A percentile compares a stretch with the other conserved stretches of the same genome.
These are phyloP conservation scores for Drosophila putrida DNA, from an alignment of 2,888 invertebrate species.

Conservation along the genomic window DNA sequence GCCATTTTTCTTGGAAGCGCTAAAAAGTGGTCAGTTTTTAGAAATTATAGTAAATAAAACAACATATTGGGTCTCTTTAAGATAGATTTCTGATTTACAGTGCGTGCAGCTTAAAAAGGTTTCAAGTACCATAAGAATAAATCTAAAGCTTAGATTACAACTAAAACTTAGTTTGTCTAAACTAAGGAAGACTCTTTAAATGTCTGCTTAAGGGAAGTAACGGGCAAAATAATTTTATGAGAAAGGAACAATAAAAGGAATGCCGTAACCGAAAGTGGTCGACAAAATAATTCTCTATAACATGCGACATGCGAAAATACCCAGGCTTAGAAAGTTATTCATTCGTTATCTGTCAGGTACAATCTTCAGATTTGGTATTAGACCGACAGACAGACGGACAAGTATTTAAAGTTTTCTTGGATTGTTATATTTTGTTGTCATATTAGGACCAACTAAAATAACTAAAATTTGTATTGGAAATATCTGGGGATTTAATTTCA, in stretches of 20 bases:
- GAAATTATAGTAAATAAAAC: slow-evolving; percentile 41
- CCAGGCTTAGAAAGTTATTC: neutral
- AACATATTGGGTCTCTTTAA: slow-evolving; percentile 36
- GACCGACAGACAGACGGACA: slow-evolving; percentile 2
- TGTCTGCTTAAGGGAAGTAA: slow-evolving; percentile 57
- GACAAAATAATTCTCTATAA: slow-evolving; percentile 3
- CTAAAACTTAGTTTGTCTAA: slow-evolving; percentile 58
- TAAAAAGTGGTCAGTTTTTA: slow-evolving; percentile 82
- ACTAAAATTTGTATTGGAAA: slow-evolving; percentile 14
- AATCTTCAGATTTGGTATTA: neutral
- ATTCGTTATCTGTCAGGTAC: neutral
- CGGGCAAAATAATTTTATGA: slow-evolving; percentile 34
- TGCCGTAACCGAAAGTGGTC: neutral
- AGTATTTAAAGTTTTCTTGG: neutral
- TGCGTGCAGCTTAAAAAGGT: slow-evolving; percentile 8
- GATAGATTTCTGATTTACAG: slow-evolving; percentile 9
- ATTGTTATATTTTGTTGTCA: neutral
- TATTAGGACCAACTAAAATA: neutral
- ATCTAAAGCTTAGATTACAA: slow-evolving; percentile 20
- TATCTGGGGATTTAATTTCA: slow-evolving; percentile 22
- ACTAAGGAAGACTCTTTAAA: slow-evolving; percentile 74
- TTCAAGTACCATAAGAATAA: slow-evolving; percentile 9
- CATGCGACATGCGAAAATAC: neutral
- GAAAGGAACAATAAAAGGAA: neutral
- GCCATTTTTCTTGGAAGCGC: slow-evolving; percentile 85